A percentile compares a stretch with the other conserved stretches of the same genome.
Conservation (phyloP, 2,888 invertebrate genomes). For the Folsomia manolachei region DNA sequence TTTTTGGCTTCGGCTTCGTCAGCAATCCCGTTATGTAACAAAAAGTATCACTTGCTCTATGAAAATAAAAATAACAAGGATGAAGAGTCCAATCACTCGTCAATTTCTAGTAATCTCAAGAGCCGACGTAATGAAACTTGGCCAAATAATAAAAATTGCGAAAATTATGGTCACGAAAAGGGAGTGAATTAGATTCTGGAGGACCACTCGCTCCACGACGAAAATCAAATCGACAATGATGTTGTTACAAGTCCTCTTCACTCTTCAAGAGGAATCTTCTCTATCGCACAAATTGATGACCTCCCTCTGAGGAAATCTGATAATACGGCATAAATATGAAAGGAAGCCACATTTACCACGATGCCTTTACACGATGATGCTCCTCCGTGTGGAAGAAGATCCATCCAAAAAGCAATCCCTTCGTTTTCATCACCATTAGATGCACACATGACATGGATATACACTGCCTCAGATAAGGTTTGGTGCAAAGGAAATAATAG, state of each 20-base stretch:
- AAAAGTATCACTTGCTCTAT: constrained; percentile 1
- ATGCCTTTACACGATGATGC: background rate
- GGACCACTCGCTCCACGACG: constrained; percentile 14
- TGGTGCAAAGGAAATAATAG: no score
- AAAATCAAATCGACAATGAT: constrained; percentile 17
- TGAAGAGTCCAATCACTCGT: constrained; percentile 11
- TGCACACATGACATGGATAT: no score
- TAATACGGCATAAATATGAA: background rate
- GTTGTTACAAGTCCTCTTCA: constrained; percentile 5
- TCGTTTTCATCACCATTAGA: background rate
- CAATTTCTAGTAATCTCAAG: background rate
- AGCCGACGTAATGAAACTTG: background rate
- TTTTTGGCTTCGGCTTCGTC: background rate
- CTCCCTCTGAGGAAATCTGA: constrained; percentile 15
- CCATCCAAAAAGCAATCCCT: background rate
- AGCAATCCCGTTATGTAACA: background rate
- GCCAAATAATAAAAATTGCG: constrained; percentile 1
- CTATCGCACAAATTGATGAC: background rate
- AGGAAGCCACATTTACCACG: constrained; percentile 9
- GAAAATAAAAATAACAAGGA: background rate
- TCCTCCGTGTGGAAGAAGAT: background rate
- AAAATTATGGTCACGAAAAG: constrained; percentile 11
- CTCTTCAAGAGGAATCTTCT: constrained; percentile 7
- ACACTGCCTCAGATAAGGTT: no score
- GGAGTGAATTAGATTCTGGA: constrained; percentile 10